Evolutionary conservation across 2,797 vertebrate genomes (phyloP), one percentile per base, ranked within the genome.

Genomic region (Pipistrellus pygmaeus): DNA sequence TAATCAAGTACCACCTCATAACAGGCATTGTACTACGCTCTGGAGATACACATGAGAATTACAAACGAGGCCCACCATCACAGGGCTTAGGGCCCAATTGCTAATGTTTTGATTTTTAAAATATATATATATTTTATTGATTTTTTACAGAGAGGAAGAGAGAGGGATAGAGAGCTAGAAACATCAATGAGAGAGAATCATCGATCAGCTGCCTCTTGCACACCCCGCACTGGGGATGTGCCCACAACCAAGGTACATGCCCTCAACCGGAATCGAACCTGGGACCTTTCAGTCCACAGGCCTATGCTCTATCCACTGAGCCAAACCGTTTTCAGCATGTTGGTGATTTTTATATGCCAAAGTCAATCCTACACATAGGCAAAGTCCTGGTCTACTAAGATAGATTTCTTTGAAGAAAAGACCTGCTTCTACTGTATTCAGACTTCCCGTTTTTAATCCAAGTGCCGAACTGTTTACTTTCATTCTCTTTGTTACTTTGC

Each of bases 351-450:
- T 35, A 66, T 32, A 62, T 73, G 27, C n/a, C 48, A 46, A 10
- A 77, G 15, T 48, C 69, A 75, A 62, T 91, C 53, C 62, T 53
- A 78, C 82, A 83, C 17, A 44, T 21, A 83, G 44, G 53, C 68
- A 84, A 92, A 88, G 20, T 44, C 6, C 4, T 57, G 18, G 68
- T 84, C 51, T 38, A 46, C n/a, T 46, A 27, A 72, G 46, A 75
- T 82, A 80, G 38, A 48, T 76, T 94, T 90, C 55, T 82, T 78
- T 72, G 13, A 81, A 53, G 71, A 73, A 95, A 91, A 80, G 14
- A 35, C 57, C 60, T 9, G 21, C 48, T 69, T 73, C 44, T 64
- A 12, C 66, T 38, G 21, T 46, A 48, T 23, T 21, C 38, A 73
- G 82, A 92, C 66, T 81, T 69, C 4, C 30, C 25, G 18, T 53